These are phyloP conservation scores for Eupithecia subfuscata DNA, from an alignment of 2,888 invertebrate genomes.

Conservation along the genomic window DNA sequence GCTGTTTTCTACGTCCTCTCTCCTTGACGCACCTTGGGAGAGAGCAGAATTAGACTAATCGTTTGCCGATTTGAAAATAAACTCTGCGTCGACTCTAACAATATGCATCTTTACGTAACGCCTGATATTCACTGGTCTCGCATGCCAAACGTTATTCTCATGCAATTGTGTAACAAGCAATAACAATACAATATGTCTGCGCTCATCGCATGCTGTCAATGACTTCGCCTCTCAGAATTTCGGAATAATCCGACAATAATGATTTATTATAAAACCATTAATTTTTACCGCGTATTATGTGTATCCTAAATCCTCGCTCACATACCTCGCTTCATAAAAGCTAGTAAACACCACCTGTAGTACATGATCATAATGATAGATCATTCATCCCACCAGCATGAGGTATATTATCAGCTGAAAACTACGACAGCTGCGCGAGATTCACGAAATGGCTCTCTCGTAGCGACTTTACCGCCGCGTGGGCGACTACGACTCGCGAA, in stretches of 20 bases:
- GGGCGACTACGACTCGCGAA: conserved; percentile 23
- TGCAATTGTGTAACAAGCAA: conserved; percentile 24
- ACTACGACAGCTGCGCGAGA: conserved; percentile 18
- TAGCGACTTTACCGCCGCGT: conserved; percentile 21
- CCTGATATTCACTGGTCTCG: conserved; percentile 16
- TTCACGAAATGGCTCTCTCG: conserved; percentile 28
- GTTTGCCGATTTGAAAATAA: neutral
- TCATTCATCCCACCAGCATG: conserved; percentile 11
- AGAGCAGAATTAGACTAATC: neutral
- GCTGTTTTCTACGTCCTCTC: neutral
- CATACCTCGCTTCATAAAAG: conserved; percentile 15
- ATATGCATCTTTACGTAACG: conserved; percentile 21
- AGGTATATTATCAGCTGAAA: conserved; percentile 17
- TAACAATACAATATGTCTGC: conserved; percentile 25
- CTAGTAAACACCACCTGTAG: conserved; percentile 23
- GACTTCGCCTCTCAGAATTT: conserved; percentile 20
- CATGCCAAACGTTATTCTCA: conserved; percentile 30
- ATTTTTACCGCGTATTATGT: neutral
- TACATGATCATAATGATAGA: conserved; percentile 4
- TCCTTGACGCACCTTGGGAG: neutral
- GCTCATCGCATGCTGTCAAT: conserved; percentile 19
- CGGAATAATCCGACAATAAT: neutral
- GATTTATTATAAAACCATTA: neutral
- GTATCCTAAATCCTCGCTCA: neutral
- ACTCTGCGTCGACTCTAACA: neutral